Evolutionary conservation across 2,888 invertebrate genomes (phyloP).

Genomic region (Sphaeridia pumilis): DNA sequence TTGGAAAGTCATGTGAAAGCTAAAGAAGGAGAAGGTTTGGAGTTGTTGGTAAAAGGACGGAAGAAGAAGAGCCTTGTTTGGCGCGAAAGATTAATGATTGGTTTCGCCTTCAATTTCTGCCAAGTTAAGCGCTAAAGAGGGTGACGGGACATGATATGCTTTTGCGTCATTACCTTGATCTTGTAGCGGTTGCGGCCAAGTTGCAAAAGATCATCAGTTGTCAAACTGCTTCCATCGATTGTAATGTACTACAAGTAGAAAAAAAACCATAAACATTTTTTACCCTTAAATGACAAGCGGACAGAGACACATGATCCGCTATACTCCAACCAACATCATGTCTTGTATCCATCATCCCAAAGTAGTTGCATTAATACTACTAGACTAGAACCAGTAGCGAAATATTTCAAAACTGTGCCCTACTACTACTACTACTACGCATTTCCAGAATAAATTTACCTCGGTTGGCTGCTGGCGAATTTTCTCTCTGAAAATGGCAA

Average conservation of each 20-base stretch:
- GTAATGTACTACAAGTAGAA: conserved; percentile 46
- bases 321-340: no score
- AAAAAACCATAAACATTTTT: no score
- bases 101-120: background rate
- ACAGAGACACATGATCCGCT: no score
- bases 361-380: no score
- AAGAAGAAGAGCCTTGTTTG: background rate
- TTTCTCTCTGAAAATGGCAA: conserved; percentile 20
- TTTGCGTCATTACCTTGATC: conserved; percentile 42
- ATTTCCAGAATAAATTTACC: no score
- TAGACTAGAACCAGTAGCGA: no score
- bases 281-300: no score
- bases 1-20: no score
- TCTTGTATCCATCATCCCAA: no score
- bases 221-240: conserved; percentile 48
- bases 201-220: conserved; percentile 47
- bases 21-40: no score
- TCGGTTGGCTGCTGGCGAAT: conserved; percentile 21
- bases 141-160: background rate
- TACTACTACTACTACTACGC: no score
- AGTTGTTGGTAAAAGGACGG: background rate
- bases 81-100: background rate
- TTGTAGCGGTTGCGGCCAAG: conserved; percentile 47
- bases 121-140: background rate
- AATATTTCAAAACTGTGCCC: no score